Base-by-base conservation (phyloP, 64 coral and sea anemone species). In the Montipora capricornis region DNA sequence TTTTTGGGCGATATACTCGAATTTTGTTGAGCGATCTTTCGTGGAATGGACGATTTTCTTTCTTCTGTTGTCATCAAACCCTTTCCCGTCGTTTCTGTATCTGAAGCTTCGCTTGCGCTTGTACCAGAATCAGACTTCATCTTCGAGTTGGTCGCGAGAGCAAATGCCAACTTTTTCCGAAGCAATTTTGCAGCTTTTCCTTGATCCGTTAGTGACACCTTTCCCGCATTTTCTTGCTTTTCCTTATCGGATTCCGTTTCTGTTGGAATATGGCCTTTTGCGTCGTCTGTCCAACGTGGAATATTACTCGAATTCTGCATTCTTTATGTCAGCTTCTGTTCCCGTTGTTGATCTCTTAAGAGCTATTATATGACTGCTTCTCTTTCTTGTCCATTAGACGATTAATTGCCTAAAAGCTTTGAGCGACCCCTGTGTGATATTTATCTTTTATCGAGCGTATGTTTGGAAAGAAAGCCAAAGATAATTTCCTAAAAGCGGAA, bases 21-120 rank as follows among this genome's bases (percentile, higher is more conserved):
- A 12, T 44, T 84, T 67, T 73, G 17, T 50, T 86, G 44, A 47
- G 62, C 16, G 44, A 71, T 86, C 4, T 86, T 86, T 20, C 64
- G 82, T 16, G 66, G 62, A 49, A 86, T 86, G 8, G 64, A 69
- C 8, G 82, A 71, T 47, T 86, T 86, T 86, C 82, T 71, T 19
- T 51, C 62, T 46, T 50, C 66, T 50, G 1, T 13, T 16, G 24
- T 17, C 47, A n/a, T 73, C 45, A 71, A 73, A 8, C 17, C 62
- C 71, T 86, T 86, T 3, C 17, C n/a, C 5, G 37, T n/a, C 13
- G 66, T 86, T 86, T 86, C 82, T 9, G 15, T 60, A 29, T 86
- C 82, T 7, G 82, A 86, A 6, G 67, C 47, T 19, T 78, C 76
- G 47, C 76, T 78, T 2, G 76, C 82, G 2, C 82, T 86, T 16